Evolutionary conservation across 2,797 vertebrate genomes (phyloP).

Genomic region (Spinibarbus caldwelli): DNA sequence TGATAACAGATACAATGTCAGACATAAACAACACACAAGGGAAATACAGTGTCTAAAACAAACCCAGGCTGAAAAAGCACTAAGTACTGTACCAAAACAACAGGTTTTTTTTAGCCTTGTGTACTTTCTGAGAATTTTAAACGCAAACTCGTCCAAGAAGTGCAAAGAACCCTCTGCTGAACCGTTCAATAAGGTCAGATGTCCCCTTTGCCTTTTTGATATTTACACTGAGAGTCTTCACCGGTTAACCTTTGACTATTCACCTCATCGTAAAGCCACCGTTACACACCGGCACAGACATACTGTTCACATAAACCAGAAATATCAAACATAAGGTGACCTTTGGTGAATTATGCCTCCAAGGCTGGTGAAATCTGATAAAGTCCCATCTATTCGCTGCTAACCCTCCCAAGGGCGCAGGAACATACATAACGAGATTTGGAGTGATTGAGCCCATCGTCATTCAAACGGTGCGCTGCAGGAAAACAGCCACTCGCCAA

Average conservation of each 20-base stretch:
- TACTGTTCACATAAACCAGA: constrained; percentile 33
- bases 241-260: constrained; percentile 59
- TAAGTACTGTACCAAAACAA: neutral
- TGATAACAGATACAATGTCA: neutral
- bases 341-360: constrained; percentile 73
- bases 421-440: constrained; percentile 82
- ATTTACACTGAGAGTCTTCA: constrained; percentile 50
- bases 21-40: constrained; percentile 1
- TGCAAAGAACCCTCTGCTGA: constrained; percentile 35
- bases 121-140: neutral
- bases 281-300: constrained; percentile 42
- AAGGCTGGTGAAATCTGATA: constrained; percentile 78
- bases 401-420: constrained; percentile 77
- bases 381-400: constrained; percentile 69
- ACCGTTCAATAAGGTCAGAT: constrained; percentile 45
- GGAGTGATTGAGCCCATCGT: constrained; percentile 74
- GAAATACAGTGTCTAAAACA: neutral
- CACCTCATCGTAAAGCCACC: constrained; percentile 45
- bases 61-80: neutral
- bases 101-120: neutral
- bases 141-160: neutral
- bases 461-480: constrained; percentile 72
- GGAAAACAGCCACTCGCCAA: constrained; percentile 64
- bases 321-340: constrained; percentile 61
- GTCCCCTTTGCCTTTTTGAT: constrained; percentile 53